These are phyloP conservation scores for Ictalurus punctatus DNA, from an alignment of 2,113 vertebrate genomes.

Conservation along the genomic window DNA sequence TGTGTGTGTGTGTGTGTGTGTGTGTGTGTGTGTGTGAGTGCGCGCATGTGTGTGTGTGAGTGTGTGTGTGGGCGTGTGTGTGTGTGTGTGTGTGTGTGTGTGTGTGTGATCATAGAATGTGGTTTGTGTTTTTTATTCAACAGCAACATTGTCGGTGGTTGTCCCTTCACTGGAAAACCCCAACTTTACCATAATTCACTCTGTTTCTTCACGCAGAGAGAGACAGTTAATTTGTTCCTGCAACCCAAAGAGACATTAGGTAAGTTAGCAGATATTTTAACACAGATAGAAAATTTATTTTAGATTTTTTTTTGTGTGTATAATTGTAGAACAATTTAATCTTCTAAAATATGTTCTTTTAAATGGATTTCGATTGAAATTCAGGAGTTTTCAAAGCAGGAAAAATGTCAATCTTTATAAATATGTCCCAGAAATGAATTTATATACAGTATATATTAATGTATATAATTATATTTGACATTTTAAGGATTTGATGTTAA, in stretches of 20 bases:
- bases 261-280: neutral
- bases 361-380: neutral
- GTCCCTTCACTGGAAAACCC: slow-evolving; percentile 42
- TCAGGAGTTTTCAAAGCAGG: neutral
- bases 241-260: neutral
- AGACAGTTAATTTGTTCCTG: slow-evolving; percentile 18
- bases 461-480: neutral
- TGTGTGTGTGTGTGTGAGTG: neutral
- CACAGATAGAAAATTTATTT: neutral
- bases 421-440: neutral
- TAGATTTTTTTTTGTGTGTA: neutral
- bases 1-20: neutral
- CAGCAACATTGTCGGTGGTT: slow-evolving; percentile 33
- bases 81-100: too few species aligned
- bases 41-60: neutral
- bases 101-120: slow-evolving; percentile 16
- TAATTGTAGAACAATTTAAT: neutral
- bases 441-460: neutral
- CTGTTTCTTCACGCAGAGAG: slow-evolving; percentile 24
- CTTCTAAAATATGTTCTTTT: too few species aligned
- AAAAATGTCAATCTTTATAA: neutral
- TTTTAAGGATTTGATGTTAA: neutral
- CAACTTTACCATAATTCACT: slow-evolving; percentile 22
- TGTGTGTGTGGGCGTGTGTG: neutral
- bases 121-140: slow-evolving; percentile 46